Evolutionary conservation across 2,113 vertebrate genomes (phyloP).

Genomic region (Naja naja): DNA sequence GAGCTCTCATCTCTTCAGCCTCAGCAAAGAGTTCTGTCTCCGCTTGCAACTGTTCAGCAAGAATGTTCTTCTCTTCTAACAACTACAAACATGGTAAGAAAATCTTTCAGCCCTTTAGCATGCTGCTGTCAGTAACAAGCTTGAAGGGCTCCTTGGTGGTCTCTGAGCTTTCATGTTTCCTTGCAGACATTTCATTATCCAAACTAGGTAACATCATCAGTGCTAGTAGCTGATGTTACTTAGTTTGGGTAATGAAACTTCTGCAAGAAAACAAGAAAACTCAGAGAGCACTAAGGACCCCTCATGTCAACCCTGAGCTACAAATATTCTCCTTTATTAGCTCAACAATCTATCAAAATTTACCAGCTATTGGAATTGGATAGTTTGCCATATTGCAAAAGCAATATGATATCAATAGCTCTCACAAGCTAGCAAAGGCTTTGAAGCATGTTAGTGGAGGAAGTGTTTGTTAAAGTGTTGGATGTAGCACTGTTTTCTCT

Average conservation of each 20-base stretch:
- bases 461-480: not conserved
- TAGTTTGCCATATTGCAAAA: not conserved
- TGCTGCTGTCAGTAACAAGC: rapidly evolving
- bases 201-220: not conserved
- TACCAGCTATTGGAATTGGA: not conserved
- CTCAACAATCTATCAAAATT: not conserved
- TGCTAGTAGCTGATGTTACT: not conserved
- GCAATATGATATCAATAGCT: not conserved
- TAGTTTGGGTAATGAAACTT: not conserved
- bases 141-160: not conserved
- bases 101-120: not conserved
- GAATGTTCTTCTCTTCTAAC: conserved; percentile 95
- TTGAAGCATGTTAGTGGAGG: not conserved
- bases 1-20: conserved; percentile 96
- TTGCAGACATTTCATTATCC: not conserved
- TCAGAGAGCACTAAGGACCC: not conserved
- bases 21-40: conserved; percentile 97
- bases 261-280: not conserved
- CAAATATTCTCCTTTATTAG: not conserved
- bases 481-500: not conserved
- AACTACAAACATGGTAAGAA: conserved; percentile 70
- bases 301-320: not conserved
- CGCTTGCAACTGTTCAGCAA: conserved; percentile 94
- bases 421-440: not conserved
- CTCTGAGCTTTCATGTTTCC: not conserved